A percentile compares a stretch with the other conserved stretches of the same genome.
Evolutionary conservation across 2,113 vertebrate species (phyloP).

Genomic region (Eurystomus gularis): DNA sequence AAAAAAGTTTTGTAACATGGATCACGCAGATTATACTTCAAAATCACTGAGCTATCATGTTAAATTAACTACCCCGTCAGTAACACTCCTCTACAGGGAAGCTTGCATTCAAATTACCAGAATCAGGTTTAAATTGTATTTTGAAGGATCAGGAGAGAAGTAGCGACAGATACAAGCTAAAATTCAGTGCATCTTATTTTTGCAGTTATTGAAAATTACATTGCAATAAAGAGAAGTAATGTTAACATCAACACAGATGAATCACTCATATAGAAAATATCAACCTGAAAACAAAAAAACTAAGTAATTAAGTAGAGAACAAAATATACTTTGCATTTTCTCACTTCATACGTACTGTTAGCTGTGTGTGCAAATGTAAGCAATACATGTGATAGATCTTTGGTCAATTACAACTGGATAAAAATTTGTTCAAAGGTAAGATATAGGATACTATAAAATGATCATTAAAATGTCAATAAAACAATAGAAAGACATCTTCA

Average conservation of each 20-base stretch:
- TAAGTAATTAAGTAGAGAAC: background rate
- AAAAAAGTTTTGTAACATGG: background rate
- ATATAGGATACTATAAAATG: background rate
- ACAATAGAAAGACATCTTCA: background rate
- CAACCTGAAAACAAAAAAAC: constrained; percentile 10
- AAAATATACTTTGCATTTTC: background rate
- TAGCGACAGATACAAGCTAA: background rate
- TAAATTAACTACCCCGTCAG: constrained; percentile 17
- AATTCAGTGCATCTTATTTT: background rate
- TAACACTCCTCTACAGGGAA: background rate
- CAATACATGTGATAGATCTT: background rate
- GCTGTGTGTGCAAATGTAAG: background rate
- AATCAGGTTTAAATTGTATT: constrained; percentile 2
- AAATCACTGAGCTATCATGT: background rate
- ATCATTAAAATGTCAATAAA: background rate
- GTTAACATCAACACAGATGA: background rate
- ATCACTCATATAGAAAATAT: background rate
- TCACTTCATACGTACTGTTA: background rate
- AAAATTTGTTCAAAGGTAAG: background rate
- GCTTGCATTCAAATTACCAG: constrained; percentile 27
- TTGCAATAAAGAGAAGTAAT: background rate
- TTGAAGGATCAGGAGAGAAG: constrained; percentile 8
- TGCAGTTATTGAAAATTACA: background rate
- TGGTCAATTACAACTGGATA: background rate
- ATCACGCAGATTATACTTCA: constrained; percentile 10